Percentiles rank a stretch among this genome's conserved stretches.
Evolutionary conservation across 2,888 invertebrate genomes (phyloP).

Genomic region (Amphipoea lucens): DNA sequence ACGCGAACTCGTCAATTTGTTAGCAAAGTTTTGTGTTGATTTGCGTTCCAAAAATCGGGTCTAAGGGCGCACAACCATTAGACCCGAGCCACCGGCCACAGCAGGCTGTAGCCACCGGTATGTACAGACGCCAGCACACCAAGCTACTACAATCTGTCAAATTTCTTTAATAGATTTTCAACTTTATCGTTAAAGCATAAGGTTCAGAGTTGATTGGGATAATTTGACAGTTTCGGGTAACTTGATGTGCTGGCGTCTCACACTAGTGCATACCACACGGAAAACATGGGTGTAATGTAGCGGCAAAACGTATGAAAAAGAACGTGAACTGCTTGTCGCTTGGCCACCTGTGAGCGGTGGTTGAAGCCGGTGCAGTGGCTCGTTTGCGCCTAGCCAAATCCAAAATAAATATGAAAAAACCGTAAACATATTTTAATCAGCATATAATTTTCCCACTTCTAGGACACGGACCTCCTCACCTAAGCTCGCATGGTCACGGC

Average conservation of each 20-base stretch:
- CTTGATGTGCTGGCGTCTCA: too few species aligned
- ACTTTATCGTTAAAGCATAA: too few species aligned
- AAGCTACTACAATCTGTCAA: too few species aligned
- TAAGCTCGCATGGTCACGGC: neutral
- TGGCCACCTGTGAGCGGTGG: neutral
- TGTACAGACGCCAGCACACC: too few species aligned
- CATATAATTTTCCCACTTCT: neutral
- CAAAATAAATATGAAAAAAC: conserved; percentile 4
- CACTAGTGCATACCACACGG: too few species aligned
- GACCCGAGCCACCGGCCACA: neutral
- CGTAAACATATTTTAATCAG: neutral
- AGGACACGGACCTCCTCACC: neutral
- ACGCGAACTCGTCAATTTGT: neutral
- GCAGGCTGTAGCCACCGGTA: neutral
- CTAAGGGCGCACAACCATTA: neutral
- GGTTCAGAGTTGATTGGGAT: too few species aligned
- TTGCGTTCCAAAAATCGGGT: neutral
- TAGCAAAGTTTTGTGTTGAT: neutral
- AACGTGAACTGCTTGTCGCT: neutral
- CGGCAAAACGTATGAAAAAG: neutral
- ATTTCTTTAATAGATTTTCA: too few species aligned
- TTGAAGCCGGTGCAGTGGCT: neutral
- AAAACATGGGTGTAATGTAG: too few species aligned
- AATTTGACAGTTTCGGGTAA: too few species aligned
- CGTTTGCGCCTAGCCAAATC: neutral